Evolutionary conservation across 2,113 vertebrate genomes (phyloP), one percentile per base, ranked within the genome.

Genomic region (Promerops cafer): DNA sequence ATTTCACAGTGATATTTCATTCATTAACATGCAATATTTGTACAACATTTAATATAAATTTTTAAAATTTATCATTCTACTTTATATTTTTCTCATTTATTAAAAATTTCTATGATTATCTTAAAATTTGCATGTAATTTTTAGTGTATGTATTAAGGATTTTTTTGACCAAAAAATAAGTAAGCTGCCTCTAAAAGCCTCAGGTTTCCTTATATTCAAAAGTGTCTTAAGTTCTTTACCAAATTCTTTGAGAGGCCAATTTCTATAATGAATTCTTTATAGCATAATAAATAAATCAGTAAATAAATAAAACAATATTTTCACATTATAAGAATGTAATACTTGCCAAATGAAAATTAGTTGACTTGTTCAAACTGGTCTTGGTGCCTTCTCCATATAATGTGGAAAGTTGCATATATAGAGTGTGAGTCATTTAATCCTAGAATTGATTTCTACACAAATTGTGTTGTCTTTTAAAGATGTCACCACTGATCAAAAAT

Each of bases 81-180:
- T 13, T 75, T 7, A 37, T n/a, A 5, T 47, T 59, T 88, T 65
- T 44, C 5, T 44, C 2, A 59, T 71, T 76, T 33, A 53, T 70
- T 50, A 2, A 61, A 66, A 66, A 65, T 11, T 7, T 10, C 1
- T 13, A 23, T 11, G 0, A 27, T n/a, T 40, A 11, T 40, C 28
- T 49, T 33, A 30, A 49, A 77, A 20, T n/a, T 30, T 52, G 2
- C 3, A 17, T 39, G 6, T 8, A 31, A 31, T 53, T 69, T 68
- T 76, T n/a, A n/a, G 1, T 28, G 5, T 19, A 61, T 21, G 4
- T 26, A 21, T 74, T 54, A 10, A 16, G 4, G 13, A 0, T 1
- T 23, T 54, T 68, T 86, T 26, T 15, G 0, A 3, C 10, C 1
- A 27, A 31, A 56, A 40, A 30, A 18, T 2, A 35, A 56, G 3